Percentiles rank a stretch among this genome's conserved stretches.
Conservation (phyloP, 2,797 vertebrate species). For the Graptemys geographica region DNA sequence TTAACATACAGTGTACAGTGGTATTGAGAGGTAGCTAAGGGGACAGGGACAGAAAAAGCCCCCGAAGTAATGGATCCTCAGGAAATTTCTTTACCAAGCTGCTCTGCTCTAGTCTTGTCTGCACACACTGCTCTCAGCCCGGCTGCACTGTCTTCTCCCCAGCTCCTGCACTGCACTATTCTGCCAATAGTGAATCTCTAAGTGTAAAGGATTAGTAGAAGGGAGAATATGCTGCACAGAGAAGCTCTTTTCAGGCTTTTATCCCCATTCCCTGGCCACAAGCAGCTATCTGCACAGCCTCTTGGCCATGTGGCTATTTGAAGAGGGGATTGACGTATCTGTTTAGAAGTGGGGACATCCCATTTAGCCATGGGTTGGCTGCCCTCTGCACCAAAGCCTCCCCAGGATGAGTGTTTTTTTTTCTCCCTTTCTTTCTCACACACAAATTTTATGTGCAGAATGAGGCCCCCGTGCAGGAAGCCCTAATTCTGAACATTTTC, state of each 20-base stretch:
- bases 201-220: background rate
- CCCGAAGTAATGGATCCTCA: background rate
- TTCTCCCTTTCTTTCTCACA: accelerated
- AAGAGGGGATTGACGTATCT: accelerated
- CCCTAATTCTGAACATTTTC: accelerated
- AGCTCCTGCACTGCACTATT: background rate
- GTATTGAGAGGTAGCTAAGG: background rate
- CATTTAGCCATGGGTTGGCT: background rate
- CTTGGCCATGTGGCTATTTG: background rate
- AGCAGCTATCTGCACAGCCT: accelerated
- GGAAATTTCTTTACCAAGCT: background rate
- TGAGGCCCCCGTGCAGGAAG: background rate
- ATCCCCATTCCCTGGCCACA: background rate
- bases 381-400: background rate
- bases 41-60: background rate
- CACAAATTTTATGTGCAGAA: background rate
- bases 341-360: background rate
- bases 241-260: background rate
- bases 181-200: background rate
- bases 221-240: background rate
- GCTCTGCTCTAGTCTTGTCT: background rate
- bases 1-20: background rate
- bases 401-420: background rate
- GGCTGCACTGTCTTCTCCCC: background rate
- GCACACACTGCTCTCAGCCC: background rate